Base-by-base conservation (phyloP, 2,113 vertebrate genomes). In the Dromaius novaehollandiae region DNA sequence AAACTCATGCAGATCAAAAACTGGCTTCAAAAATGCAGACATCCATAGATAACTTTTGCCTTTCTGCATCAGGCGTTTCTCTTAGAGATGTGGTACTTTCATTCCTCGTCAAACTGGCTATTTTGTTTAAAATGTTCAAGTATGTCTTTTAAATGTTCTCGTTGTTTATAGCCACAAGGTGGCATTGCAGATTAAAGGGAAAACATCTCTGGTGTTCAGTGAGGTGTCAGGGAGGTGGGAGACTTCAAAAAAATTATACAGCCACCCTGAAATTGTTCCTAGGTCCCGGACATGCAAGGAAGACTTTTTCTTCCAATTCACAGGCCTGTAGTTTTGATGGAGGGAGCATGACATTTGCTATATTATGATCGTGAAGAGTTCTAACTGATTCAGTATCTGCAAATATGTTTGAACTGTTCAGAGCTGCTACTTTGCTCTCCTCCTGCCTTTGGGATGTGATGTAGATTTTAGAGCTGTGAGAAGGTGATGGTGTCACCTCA, bases 161-260 rank as follows among this genome's bases (percentile, higher is more conserved):
- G 58, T 96, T 81, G 42, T 92, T 85, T 64, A 19, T 19, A 96
- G 80, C 98, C 98, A 98, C 98, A 97, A 98, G 98, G 97, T 98
- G 98, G 98, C 97, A 98, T 97, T 96, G 93, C 96, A 98, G 98
- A 98, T 98, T 98, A 97, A 98, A 98, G 88, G 83, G 98, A 98
- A 97, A 97, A 46, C 66, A 68, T 66, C 55, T 90, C 74, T 25
- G 78, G 68, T 83, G 79, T 83, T 86, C 87, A 2, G 71, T 20
- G 60, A 50, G 46, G 2, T 28, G 4, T 1, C 24, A 77, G 32
- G 24, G 80, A 89, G 58, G 63, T 91, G 79, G 66, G 87, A 89
- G 90, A 58, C 80, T 53, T 11, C 50, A 16, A n/a, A n/a, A 88
- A 56, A 42, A 36, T 14, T 32, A 6, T 32, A 26, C 13, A 28